phyloP scores from a whole-genome alignment of 2,888 invertebrate genomes.

The Pandemis heparana region DNA sequence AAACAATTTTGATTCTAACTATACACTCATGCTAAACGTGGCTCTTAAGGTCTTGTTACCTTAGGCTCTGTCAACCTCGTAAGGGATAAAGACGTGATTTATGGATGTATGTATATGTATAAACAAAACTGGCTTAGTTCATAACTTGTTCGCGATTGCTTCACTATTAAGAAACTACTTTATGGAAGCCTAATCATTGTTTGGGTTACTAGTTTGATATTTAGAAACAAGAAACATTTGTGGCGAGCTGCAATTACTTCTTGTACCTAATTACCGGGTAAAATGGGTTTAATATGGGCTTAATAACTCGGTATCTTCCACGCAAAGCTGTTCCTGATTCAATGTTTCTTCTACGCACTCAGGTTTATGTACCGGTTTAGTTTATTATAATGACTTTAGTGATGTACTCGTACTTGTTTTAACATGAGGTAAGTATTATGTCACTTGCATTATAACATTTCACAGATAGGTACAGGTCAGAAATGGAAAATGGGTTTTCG shows the following conservation, averaged over 20 bases:
- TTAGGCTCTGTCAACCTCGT: too few species aligned
- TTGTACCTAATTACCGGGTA: slow-evolving; percentile 60
- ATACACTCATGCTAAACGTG: too few species aligned
- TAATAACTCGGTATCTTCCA: slow-evolving; percentile 48
- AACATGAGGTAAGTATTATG: too few species aligned
- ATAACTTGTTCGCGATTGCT: slow-evolving; percentile 10
- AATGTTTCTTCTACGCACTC: slow-evolving; percentile 41
- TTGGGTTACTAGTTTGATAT: slow-evolving; percentile 48
- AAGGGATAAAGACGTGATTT: too few species aligned
- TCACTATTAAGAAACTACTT: slow-evolving; percentile 52
- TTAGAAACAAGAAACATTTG: slow-evolving; percentile 57
- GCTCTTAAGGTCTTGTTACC: too few species aligned
- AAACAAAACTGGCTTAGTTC: neutral
- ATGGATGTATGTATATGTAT: too few species aligned
- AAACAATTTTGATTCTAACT: too few species aligned
- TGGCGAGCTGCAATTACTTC: slow-evolving; percentile 53
- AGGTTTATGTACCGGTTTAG: neutral
- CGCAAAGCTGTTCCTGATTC: slow-evolving; percentile 44
- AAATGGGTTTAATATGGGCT: slow-evolving; percentile 55
- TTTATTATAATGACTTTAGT: too few species aligned
- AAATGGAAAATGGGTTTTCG: too few species aligned
- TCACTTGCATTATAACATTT: too few species aligned
- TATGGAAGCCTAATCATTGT: slow-evolving; percentile 53
- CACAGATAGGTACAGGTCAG: too few species aligned
- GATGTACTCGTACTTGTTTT: too few species aligned